Base-by-base conservation (phyloP, 2,888 invertebrate species). In the Strigamia transsilvanica region DNA sequence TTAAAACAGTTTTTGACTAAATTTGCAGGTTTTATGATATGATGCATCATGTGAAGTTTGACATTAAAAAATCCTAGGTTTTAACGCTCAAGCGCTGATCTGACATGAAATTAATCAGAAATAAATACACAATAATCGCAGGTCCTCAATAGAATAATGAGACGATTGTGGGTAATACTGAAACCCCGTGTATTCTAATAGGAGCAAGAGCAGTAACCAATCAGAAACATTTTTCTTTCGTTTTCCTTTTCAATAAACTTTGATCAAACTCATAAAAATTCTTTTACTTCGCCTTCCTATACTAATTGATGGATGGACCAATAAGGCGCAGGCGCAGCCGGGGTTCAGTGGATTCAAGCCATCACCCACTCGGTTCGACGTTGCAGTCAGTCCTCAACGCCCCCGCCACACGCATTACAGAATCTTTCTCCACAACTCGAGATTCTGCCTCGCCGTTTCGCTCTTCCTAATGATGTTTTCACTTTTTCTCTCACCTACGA, bases 231-330 rank as follows among this genome's bases (percentile, higher is more conserved):
- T 32, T 78, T 15, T 34, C 1, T 34, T 78, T 38, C 18, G 23
- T 32, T 34, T 78, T 78, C 6, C 9, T 0, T 38, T 34, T 32
- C 12, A 78, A 32, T 41, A 27, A 78, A 32, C 3, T 34, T 78
- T 34, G 78, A 18, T 32, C 32, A 27, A 10, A 73, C 61, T 23
- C 61, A 73, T 15, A 73, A 73, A 73, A 73, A 9, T 32, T 73
- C 5, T 73, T 73, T 73, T 32, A 73, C 73, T 27, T 32, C 73
- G 32, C n/a, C 13, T 73, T 32, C 13, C 73, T 32, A 56, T 46
- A 66, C 73, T 73, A 73, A 73, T 73, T 73, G 73, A 73, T n/a
- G 32, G 73, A 73, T 73, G 27, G 73, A 73, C 73, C 73, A 73
- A 73, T 73, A 73, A 32, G 73, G 27, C 73, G 73, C 73, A 73